Percentiles rank a stretch among this genome's conserved stretches.
These are phyloP conservation scores for Stenurella melanura DNA, from an alignment of 2,888 invertebrate genomes.

Conservation along the genomic window DNA sequence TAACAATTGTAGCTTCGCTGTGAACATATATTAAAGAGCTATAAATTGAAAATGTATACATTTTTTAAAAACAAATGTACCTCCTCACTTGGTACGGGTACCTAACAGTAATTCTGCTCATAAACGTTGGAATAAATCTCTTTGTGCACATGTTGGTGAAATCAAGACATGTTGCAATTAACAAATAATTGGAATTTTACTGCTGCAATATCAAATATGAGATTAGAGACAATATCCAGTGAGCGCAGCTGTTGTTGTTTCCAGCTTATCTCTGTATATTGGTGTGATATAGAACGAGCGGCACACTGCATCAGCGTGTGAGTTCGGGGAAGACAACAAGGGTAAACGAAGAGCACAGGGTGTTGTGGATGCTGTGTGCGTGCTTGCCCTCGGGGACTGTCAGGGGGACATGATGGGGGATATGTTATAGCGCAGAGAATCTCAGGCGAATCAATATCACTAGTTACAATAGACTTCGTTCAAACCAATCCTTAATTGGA, in stretches of 20 bases:
- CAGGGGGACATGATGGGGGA: slow-evolving; percentile 52
- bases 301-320: slow-evolving; percentile 5
- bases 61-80: too few species aligned
- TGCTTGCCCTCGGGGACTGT: slow-evolving; percentile 54
- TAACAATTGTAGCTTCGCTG: too few species aligned
- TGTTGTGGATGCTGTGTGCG: slow-evolving; percentile 60
- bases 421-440: slow-evolving; percentile 53
- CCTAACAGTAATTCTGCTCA: too few species aligned
- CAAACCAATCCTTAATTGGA: slow-evolving; percentile 56
- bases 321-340: slow-evolving; percentile 6
- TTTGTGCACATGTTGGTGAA: neutral
- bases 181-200: neutral
- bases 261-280: slow-evolving; percentile 44
- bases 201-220: slow-evolving; percentile 26
- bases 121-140: neutral
- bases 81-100: too few species aligned
- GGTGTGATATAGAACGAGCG: slow-evolving; percentile 43
- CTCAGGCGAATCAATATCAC: slow-evolving; percentile 59
- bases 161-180: slow-evolving; percentile 24
- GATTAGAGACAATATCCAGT: slow-evolving; percentile 40
- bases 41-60: too few species aligned
- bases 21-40: too few species aligned
- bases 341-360: slow-evolving; percentile 40
- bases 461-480: slow-evolving; percentile 58
- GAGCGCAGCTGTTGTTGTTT: slow-evolving; percentile 47